Evolutionary conservation across 2,113 vertebrate genomes (phyloP).

Genomic region (Grammomys surdaster): DNA sequence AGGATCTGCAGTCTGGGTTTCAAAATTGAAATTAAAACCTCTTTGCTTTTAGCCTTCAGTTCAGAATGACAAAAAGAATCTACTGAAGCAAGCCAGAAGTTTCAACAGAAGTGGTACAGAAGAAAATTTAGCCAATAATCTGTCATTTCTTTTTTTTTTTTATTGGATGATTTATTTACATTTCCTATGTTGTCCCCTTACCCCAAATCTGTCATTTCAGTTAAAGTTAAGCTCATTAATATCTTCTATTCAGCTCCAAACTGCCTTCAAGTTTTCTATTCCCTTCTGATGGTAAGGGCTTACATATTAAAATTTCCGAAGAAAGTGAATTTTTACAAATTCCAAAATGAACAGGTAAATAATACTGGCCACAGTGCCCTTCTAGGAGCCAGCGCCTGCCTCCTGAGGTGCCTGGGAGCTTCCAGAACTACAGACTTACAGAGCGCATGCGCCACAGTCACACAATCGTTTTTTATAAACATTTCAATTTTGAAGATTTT

Average conservation of each 20-base stretch:
- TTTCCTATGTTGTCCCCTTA: too few species aligned
- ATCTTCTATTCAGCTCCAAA: conserved; percentile 74
- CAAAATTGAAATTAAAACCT: conserved; percentile 79
- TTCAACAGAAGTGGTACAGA: conserved; percentile 73
- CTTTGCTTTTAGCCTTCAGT: conserved; percentile 70
- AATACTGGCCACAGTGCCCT: conserved; percentile 55
- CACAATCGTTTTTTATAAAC: conserved; percentile 78
- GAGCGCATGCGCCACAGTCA: conserved; percentile 67
- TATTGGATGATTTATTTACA: too few species aligned
- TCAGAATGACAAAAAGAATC: conserved; percentile 73
- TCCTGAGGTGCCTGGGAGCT: conserved; percentile 34
- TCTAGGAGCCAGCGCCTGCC: conserved; percentile 20
- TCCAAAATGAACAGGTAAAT: conserved; percentile 73
- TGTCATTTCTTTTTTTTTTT: conserved; percentile 54
- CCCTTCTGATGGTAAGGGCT: conserved; percentile 72
- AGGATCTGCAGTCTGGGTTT: conserved; percentile 68
- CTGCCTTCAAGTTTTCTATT: conserved; percentile 71
- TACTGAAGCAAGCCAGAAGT: conserved; percentile 74
- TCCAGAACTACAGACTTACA: conserved; percentile 72
- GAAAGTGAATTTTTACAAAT: conserved; percentile 66
- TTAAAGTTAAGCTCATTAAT: conserved; percentile 78
- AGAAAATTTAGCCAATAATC: conserved; percentile 78
- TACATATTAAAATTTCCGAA: conserved; percentile 59
- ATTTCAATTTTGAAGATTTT: conserved; percentile 81
- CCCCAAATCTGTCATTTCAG: conserved; percentile 68